Conservation (phyloP, 2,888 invertebrate species). For the Taphrorychus bicolor region DNA sequence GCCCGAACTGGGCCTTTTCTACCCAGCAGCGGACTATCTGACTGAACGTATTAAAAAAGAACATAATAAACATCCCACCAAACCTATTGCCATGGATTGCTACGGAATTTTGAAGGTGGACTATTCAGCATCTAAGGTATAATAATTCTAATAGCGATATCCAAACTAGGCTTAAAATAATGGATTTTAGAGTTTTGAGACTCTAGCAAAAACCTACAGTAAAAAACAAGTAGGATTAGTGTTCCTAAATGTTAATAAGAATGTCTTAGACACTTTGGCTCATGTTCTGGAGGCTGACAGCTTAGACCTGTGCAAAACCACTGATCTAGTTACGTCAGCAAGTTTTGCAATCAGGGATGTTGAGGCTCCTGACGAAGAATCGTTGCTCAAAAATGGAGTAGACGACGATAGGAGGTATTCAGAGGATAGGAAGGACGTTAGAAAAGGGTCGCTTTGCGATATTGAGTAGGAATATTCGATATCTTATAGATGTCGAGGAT, state of each 20-base stretch:
- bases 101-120: constrained; percentile 70
- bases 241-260: constrained; percentile 59
- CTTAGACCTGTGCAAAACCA: constrained; percentile 17
- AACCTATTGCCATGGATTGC: constrained; percentile 72
- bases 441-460: constrained; percentile 35
- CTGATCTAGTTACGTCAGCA: constrained; percentile 9
- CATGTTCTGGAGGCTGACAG: constrained; percentile 39
- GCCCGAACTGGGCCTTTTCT: constrained; percentile 73
- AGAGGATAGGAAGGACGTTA: constrained; percentile 15
- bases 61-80: constrained; percentile 56
- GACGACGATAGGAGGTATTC: constrained; percentile 11
- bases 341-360: constrained; percentile 19
- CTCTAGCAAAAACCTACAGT: constrained; percentile 65
- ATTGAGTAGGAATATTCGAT: constrained; percentile 20
- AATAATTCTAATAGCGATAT: background rate
- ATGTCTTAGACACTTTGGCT: constrained; percentile 50
- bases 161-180: constrained; percentile 60
- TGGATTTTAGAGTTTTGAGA: constrained; percentile 65
- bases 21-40: constrained; percentile 73
- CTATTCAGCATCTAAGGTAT: constrained; percentile 70
- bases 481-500: background rate
- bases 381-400: constrained; percentile 6
- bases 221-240: constrained; percentile 62
- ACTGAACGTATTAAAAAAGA: constrained; percentile 65
- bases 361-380: constrained; percentile 27